A percentile compares a stretch with the other conserved stretches of the same genome.
phyloP scores from a whole-genome alignment of 2,113 vertebrate species.

The Nyctibius bracteatus region DNA sequence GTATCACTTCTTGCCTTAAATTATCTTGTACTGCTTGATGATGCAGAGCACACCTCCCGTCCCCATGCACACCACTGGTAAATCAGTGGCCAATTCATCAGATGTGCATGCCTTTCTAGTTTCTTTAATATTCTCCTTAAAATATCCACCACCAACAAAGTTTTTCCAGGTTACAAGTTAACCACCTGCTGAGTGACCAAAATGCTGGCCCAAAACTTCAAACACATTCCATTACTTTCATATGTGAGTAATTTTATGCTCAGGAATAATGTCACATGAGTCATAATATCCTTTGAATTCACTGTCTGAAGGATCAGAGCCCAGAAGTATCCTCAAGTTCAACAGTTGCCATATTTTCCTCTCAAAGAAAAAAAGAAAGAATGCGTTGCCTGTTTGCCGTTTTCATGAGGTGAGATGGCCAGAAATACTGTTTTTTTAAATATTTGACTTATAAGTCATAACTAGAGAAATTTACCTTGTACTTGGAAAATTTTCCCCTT shows the following conservation, averaged over 20 bases:
- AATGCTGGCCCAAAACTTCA: slow-evolving; percentile 52
- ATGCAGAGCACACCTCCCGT: background rate
- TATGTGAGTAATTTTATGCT: slow-evolving; percentile 58
- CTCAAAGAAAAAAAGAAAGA: background rate
- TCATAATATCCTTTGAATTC: slow-evolving; percentile 58
- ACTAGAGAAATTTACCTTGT: background rate
- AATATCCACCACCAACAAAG: slow-evolving; percentile 25
- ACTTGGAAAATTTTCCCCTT: background rate
- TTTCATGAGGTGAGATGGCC: background rate
- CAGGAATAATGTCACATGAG: slow-evolving; percentile 60
- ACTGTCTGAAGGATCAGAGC: slow-evolving; percentile 45
- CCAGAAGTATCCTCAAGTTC: slow-evolving; percentile 32
- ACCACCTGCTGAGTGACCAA: slow-evolving; percentile 57
- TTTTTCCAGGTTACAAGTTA: slow-evolving; percentile 58
- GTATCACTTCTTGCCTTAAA: background rate
- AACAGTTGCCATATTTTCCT: slow-evolving; percentile 20
- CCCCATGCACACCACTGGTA: background rate
- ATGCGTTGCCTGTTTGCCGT: background rate
- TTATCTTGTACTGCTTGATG: background rate
- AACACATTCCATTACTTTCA: slow-evolving; percentile 59
- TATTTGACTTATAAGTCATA: background rate
- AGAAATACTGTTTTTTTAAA: background rate
- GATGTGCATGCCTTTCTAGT: background rate
- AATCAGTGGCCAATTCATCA: background rate
- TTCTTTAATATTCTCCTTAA: background rate